Evolutionary conservation across 2,888 invertebrate genomes (phyloP).

Genomic region (Gastracanthus pulcherrimus): DNA sequence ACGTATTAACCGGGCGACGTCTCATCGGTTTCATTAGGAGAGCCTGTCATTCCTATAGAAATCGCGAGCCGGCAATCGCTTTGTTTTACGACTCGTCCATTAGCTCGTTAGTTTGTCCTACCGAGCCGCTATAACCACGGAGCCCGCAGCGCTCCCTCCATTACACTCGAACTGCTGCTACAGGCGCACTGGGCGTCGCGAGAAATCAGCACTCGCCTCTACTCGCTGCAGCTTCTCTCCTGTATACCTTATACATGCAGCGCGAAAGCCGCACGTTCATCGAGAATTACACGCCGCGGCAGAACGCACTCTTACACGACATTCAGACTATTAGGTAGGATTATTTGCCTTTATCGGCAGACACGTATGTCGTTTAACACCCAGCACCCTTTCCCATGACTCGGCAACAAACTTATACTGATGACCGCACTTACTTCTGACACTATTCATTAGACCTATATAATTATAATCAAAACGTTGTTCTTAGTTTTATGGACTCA

Average conservation of each 20-base stretch:
- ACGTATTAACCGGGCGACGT: constrained; percentile 45
- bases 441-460: constrained; percentile 17
- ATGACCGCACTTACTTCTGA: constrained; percentile 8
- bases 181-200: too few relatives aligned
- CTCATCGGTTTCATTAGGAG: constrained; percentile 45
- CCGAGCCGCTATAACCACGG: neutral
- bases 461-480: constrained; percentile 16
- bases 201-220: too few relatives aligned
- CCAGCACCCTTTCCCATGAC: constrained; percentile 1
- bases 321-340: neutral
- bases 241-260: neutral
- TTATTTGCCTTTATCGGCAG: too few relatives aligned
- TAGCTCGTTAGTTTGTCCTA: constrained; percentile 35
- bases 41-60: constrained; percentile 30
- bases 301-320: neutral
- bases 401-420: neutral
- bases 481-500: neutral
- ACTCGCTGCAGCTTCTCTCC: too few relatives aligned
- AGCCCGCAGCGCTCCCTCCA: neutral
- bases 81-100: constrained; percentile 50
- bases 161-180: too few relatives aligned
- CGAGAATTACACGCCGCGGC: neutral
- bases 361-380: neutral
- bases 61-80: constrained; percentile 22
- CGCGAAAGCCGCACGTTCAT: constrained; percentile 1